These are phyloP conservation scores for Stomatorhinus ivindoensis DNA, from an alignment of 2,113 vertebrate genomes.

Conservation along the genomic window DNA sequence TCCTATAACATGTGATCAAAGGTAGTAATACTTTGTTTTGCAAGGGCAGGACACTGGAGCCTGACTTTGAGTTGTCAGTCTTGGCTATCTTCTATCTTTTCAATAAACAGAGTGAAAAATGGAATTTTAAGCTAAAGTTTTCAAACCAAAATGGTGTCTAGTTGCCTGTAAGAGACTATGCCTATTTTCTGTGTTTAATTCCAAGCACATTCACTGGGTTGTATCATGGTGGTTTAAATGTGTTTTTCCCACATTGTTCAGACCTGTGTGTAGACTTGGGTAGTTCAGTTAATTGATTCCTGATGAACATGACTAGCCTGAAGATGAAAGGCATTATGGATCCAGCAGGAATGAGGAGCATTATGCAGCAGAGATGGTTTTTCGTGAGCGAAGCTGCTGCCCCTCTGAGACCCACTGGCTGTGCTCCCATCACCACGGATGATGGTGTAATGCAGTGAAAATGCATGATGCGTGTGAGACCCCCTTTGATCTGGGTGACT, in stretches of 20 bases:
- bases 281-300: constrained; percentile 17
- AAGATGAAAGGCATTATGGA: neutral
- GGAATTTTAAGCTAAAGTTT: neutral
- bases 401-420: neutral
- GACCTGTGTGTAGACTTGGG: neutral
- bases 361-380: neutral
- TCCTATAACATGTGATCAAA: neutral
- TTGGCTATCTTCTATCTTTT: neutral
- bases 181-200: neutral
- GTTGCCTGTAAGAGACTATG: neutral
- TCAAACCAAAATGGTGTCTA: neutral
- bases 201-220: neutral
- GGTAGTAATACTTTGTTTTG: neutral
- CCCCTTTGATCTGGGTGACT: constrained; percentile 14
- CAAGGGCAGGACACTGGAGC: neutral
- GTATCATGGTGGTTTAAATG: neutral
- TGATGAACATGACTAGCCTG: constrained; percentile 5
- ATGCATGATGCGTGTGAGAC: neutral
- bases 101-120: neutral
- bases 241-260: neutral
- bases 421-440: neutral
- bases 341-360: neutral
- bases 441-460: neutral
- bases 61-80: neutral
- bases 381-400: neutral